Evolutionary conservation across 2,888 invertebrate species (phyloP), one percentile per base, ranked within the genome.

Genomic region (Oasisia sp.): DNA sequence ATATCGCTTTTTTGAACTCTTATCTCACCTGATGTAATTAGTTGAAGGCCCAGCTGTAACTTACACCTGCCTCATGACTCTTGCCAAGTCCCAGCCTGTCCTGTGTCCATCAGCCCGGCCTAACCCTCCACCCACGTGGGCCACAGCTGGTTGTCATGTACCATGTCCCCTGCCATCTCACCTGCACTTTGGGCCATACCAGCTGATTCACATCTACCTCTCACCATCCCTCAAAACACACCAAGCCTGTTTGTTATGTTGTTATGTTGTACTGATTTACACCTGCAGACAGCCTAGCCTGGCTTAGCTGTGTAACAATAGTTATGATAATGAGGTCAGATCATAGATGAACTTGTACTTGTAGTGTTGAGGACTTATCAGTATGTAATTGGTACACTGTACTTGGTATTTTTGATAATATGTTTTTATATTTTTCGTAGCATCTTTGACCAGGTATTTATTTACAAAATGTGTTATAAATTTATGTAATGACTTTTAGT

Each of bases 1-100:
- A 74, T 74, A 74, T 74, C 74, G n/a, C 27, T 27, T 74, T 74
- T 74, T 74, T 74, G 74, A 74, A 74, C 74, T 74, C 74, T 74
- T 74, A 74, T 74, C 74, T 74, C 19, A 27, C 74, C n/a, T n/a
- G 7, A 74, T n/a, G 74, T 74, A 74, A 74, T 74, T 74, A 74
- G 74, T 74, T 27, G n/a, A 74, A 74, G 56, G 19, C 74, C 74
- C 27, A 74, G 74, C 74, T 74, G 74, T 74, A 74, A n/a, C 19
- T 19, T 27, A n/a, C 74, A 74, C 74, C 74, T 74, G 74, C 74
- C 14, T 74, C 74, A 7, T 74, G 27, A 74, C 27, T 27, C 74
- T 74, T 50, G 50, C 27, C 74, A n/a, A 27, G 19, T 74, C 4
- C 7, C 74, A 74, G 74, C 74, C 4, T 74, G 74, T 74, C 27